Conservation (phyloP, 2,797 vertebrate genomes). For the Spinus olivaceus region DNA sequence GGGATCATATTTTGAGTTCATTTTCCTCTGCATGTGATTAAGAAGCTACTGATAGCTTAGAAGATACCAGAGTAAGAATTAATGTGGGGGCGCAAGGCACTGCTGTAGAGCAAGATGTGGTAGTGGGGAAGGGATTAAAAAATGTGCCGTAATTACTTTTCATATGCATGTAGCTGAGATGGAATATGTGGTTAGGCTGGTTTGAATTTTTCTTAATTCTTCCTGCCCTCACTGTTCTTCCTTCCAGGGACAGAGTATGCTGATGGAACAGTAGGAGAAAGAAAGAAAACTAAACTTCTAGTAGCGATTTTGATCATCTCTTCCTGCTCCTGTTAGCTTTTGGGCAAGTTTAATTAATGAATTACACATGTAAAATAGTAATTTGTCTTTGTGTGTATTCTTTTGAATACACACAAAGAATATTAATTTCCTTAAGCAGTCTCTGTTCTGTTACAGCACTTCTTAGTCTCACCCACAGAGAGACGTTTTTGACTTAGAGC, state of each 20-base stretch:
- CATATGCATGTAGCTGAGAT: not conserved
- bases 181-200: not conserved
- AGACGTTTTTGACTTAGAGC: not conserved
- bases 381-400: not conserved
- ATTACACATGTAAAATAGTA: not conserved
- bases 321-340: not conserved
- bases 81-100: not conserved
- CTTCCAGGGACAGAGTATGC: not conserved
- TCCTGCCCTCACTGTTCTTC: not conserved
- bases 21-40: not conserved
- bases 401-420: not conserved
- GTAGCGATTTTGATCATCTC: not conserved
- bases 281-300: not conserved
- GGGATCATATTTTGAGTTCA: not conserved
- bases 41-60: not conserved
- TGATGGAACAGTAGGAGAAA: not conserved
- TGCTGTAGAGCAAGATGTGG: not conserved
- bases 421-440: not conserved
- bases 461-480: not conserved
- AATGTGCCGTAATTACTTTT: not conserved
- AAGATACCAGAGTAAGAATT: not conserved
- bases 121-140: not conserved
- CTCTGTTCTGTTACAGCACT: not conserved
- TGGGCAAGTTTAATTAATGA: not conserved
- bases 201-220: not conserved